Evolutionary conservation across 2,797 vertebrate genomes (phyloP), one percentile per base, ranked within the genome.

Genomic region (Oreochromis grahami): DNA sequence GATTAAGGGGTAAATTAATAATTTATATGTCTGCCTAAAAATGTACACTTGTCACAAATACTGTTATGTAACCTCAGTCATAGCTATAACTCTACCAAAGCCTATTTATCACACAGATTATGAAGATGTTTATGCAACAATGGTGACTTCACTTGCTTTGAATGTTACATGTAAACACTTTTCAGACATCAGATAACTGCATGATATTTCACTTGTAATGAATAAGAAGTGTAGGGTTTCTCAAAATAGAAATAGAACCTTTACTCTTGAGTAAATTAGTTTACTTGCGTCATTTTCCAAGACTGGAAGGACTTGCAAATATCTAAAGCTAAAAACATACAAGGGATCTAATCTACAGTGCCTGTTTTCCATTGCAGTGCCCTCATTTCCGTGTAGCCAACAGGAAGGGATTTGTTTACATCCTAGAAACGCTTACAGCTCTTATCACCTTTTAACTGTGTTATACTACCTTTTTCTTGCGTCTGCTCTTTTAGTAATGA

Each of bases 331-430:
- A 36, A 48, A 76, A 86, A 6, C 70, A 80, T 19, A 34, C 21
- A 24, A 45, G 10, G 36, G 36, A 76, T 19, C 9, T 41, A 58
- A 50, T 45, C n/a, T 19, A 14, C 51, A 58, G 26, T 1, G 3
- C 8, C 6, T 77, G 29, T 63, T 76, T 32, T 52, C 52, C 60
- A 10, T 83, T 38, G 12, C 41, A 60, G 5, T 32, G 51, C 58
- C 34, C 8, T 72, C 32, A 26, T 83, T 76, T 78, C 29, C 63
- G 45, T 29, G 43, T 4, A 32, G n/a, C 50, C 55, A 53, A 24
- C 38, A 84, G 84, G 84, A 88, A 85, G 24, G 45, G 34, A 63
- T 43, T 34, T 70, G 32, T 84, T 87, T 72, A 74, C 81, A 77
- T 76, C 82, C 80, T 79, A 43, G 41, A 72, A 3, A 38, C 11